Percentiles rank a stretch among this genome's conserved stretches.
phyloP scores from a whole-genome alignment of 2,113 vertebrate species.

The Microtus richardsoni region DNA sequence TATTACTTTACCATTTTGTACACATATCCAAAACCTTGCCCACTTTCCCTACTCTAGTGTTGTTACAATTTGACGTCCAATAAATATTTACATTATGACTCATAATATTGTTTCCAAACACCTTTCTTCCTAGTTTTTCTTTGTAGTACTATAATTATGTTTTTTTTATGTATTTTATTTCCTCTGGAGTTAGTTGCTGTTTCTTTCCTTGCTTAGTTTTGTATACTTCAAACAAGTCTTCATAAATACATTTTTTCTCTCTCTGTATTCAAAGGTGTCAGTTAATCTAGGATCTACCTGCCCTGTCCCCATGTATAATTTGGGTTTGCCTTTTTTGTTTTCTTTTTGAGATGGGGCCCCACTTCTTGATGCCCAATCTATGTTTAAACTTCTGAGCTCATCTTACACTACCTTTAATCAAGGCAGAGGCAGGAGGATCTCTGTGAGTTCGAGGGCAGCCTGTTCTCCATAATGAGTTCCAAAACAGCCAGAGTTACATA shows the following conservation, averaged over 20 bases:
- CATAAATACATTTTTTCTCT: neutral
- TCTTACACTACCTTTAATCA: neutral
- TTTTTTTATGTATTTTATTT: constrained; percentile 9
- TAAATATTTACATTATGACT: constrained; percentile 11
- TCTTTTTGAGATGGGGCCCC: neutral
- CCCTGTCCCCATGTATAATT: neutral
- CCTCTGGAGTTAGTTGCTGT: constrained; percentile 12
- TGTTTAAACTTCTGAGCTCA: neutral
- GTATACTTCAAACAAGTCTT: constrained; percentile 8
- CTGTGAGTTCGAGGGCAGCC: neutral
- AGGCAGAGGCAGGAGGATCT: neutral
- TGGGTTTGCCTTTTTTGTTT: neutral
- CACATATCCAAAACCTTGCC: neutral
- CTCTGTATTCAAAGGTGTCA: neutral
- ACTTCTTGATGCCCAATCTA: neutral
- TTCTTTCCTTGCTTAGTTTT: constrained; percentile 49
- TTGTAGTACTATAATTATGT: neutral
- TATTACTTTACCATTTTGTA: neutral
- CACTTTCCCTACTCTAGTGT: neutral
- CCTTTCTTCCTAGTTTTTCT: neutral
- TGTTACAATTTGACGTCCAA: constrained; percentile 36
- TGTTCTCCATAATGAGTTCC: neutral
- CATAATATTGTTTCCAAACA: neutral
- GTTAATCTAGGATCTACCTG: constrained; percentile 2
- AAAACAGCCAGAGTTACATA: neutral